Base-by-base conservation (phyloP, 2,888 invertebrate genomes). In the Archips xylosteana region DNA sequence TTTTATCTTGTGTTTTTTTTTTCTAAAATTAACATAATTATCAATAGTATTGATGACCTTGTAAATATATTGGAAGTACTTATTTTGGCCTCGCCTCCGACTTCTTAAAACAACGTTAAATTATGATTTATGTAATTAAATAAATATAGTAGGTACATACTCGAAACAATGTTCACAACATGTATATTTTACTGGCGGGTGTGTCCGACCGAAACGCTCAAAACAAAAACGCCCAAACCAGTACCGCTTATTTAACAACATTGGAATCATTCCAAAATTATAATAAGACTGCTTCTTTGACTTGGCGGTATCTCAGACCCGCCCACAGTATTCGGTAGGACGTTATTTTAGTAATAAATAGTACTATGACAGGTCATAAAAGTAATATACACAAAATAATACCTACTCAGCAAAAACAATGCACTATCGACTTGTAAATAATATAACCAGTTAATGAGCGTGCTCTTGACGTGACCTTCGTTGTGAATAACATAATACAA, bases 211-310 rank as follows among this genome's bases (percentile, higher is more conserved):
- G 45, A 45, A 12, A 45, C 45, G 12, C 12, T 45, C 45, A 10
- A 45, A 45, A 45, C 45, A 45, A 45, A 45, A 45, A 45, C 45
- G 12, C 45, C 12, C 12, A 45, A 45, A 45, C 2, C 5, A 49
- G n/a, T n/a, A 2, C 13, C 45, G 45, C 3, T 45, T 9, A 5
- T 3, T 49, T 23, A 23, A 54, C 15, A 15, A 15, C 12, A 9
- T 57, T 57, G 57, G 57, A 57, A 23, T 57, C 32, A 32, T 57
- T 32, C 57, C 57, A 57, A 57, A 57, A 32, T 57, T 32, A 32
- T 57, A 39, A 39, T 39, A 39, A 39, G 3, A 39, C 39, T 39
- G 6, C 1, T 39, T 39, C 39, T 39, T 32, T 32, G 12, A 23
- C 12, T 57, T 57, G 57, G 32, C 32, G 57, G 32, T 32, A 5